Conservation (phyloP, 2,113 vertebrate genomes). For the Cavia aperea region DNA sequence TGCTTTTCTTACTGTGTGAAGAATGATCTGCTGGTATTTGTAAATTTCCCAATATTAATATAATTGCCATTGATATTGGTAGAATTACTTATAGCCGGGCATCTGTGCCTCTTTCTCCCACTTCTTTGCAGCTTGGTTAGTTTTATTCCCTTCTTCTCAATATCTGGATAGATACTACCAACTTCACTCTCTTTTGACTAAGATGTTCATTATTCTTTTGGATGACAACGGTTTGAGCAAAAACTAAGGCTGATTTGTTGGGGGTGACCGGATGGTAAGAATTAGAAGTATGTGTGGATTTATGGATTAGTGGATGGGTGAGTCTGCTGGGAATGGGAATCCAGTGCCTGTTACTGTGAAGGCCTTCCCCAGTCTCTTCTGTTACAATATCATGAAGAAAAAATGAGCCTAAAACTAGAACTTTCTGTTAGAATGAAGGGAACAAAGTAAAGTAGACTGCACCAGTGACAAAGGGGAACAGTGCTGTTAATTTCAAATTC, state of each 20-base stretch:
- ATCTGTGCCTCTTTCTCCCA: background rate
- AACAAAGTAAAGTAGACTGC: background rate
- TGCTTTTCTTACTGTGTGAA: background rate
- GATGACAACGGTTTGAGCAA: background rate
- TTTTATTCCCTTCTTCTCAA: conserved; percentile 9
- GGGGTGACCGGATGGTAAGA: background rate
- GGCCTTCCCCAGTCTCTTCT: background rate
- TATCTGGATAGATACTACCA: background rate
- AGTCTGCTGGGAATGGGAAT: background rate
- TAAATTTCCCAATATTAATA: background rate
- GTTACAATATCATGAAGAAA: background rate
- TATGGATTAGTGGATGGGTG: background rate
- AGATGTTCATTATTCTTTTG: background rate
- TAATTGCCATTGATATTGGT: background rate
- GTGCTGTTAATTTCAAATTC: background rate
- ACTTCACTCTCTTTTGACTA: background rate
- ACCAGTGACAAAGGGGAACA: background rate
- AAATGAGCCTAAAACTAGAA: background rate
- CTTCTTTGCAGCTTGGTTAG: background rate
- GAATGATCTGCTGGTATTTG: background rate
- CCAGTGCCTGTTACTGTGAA: background rate
- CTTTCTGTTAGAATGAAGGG: background rate
- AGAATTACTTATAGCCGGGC: background rate
- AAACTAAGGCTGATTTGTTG: background rate
- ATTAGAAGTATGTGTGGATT: background rate